These are phyloP conservation scores for Podarcis siculus DNA, from an alignment of 2,797 vertebrate genomes.

Conservation along the genomic window DNA sequence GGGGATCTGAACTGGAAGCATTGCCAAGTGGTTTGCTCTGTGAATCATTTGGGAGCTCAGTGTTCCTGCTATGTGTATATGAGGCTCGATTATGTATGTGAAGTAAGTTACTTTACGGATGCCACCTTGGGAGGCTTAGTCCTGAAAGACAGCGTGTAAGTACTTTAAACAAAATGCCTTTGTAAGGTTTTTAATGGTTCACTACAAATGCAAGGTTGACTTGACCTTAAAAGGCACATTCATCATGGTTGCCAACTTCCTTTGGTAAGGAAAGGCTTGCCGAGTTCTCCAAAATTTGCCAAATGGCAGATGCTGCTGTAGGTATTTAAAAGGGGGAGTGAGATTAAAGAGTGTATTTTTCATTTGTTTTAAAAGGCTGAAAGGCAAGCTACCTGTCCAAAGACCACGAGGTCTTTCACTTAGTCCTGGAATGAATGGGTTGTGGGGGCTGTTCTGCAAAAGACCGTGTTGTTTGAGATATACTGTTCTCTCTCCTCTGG, in stretches of 20 bases:
- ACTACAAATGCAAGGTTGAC: neutral
- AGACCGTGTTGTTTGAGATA: neutral
- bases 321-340: neutral
- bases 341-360: neutral
- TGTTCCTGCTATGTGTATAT: no score
- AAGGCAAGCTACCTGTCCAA: neutral
- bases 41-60: no score
- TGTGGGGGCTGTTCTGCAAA: neutral
- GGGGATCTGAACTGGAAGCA: no score
- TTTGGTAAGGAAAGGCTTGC: constrained; percentile 4
- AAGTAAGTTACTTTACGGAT: no score
- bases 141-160: no score
- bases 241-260: neutral
- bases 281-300: neutral
- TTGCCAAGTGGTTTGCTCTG: no score
- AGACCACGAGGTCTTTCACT: constrained; percentile 5
- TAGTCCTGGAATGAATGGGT: neutral
- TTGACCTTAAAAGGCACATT: neutral
- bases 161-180: neutral
- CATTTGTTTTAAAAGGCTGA: neutral
- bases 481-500: rapidly evolving
- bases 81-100: no score
- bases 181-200: neutral
- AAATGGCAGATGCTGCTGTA: neutral
- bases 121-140: no score